Conservation (phyloP, 1,140 invertebrate species). For the Oncopodura yosiiana region DNA sequence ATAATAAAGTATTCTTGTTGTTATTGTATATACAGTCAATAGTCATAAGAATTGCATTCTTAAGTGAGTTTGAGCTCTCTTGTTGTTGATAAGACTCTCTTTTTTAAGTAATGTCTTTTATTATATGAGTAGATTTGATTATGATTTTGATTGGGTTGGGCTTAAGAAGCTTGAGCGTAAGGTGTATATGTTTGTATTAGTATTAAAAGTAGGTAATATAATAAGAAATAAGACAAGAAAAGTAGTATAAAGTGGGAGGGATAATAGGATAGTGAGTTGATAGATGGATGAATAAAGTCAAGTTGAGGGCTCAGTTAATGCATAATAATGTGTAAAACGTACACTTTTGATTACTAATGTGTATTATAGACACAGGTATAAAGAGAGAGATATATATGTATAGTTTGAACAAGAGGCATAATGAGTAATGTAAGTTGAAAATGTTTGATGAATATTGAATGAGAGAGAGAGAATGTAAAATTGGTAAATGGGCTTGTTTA, state of each 20-base stretch:
- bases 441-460: constrained; percentile 31
- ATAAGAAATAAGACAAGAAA: not conserved
- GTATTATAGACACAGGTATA: no score
- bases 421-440: constrained; percentile 26
- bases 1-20: no score
- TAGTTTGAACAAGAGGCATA: constrained; percentile 20
- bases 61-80: no score
- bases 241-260: not conserved
- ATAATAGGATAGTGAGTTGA: not conserved
- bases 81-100: not conserved
- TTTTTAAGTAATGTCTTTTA: constrained; percentile 9
- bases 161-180: not conserved
- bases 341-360: no score
- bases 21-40: no score
- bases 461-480: no score
- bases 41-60: no score
- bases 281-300: constrained; percentile 1
- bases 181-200: not conserved
- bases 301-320: constrained; percentile 6
- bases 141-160: constrained; percentile 13
- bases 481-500: constrained; percentile 23
- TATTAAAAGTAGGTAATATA: constrained; percentile 3
- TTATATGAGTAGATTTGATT: constrained; percentile 13
- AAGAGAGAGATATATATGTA: no score
- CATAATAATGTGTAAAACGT: constrained; percentile 19